Base-by-base conservation (phyloP, 2,888 invertebrate genomes). In the Oscheius sp. region DNA sequence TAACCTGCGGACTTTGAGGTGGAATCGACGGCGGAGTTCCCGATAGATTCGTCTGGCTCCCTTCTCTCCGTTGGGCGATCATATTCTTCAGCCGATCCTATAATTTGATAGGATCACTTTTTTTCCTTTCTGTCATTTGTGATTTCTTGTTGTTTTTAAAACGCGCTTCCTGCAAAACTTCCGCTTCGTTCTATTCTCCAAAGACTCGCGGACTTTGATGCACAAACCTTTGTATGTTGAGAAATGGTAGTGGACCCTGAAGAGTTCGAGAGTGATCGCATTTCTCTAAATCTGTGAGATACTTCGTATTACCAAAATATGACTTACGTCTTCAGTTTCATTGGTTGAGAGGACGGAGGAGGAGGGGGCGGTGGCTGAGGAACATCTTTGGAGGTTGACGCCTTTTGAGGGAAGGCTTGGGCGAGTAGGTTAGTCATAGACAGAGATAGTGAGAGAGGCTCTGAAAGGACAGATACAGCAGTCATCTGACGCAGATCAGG, bases 71-170 rank as follows among this genome's bases (percentile, higher is more conserved):
- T 33, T 79, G 80, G 1, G 74, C 74, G 38, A 81, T 77, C 85
- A 85, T 85, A 45, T 78, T 80, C 70, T 85, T 85, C 38, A 85
- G 75, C 1, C 85, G 81, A 63, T 85, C 85, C 70, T 82, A 9
- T 17, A 64, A 62, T 14, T 6, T 8, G 17, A 51, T 17, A 54
- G 22, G 30, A n/a, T 47, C 24, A 22, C 20, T 22, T 47, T 33
- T 32, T 32, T 17, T 20, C 17, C 9, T 6, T 45, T 9, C 8
- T 9, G 9, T 17, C 45, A 17, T 6, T 45, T 6, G 6, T 45
- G 9, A 17, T 17, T 45, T n/a, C n/a, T n/a, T n/a, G n/a, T n/a
- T n/a, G n/a, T n/a, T n/a, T 36, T 9, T 41, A 14, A 17, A 20
- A 14, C 3, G 41, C 4, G 12, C 41, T 12, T 20, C 2, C 22